Evolutionary conservation across 2,888 invertebrate species (phyloP).

Genomic region (Protonemura montana): DNA sequence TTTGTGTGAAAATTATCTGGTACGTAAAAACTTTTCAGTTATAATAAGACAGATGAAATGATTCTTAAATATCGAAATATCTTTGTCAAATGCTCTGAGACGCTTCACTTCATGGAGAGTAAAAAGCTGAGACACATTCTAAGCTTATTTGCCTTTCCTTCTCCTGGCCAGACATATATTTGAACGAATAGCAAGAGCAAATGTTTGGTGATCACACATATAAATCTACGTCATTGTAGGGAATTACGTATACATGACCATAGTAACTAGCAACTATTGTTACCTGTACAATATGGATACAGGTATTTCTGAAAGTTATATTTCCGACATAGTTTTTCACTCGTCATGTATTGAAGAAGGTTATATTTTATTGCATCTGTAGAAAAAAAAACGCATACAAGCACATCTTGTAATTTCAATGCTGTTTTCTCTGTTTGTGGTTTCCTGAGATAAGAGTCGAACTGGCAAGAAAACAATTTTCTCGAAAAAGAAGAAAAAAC

Average conservation of each 20-base stretch:
- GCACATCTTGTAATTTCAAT: neutral
- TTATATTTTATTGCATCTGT: too few relatives aligned
- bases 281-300: neutral
- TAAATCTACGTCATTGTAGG: neutral
- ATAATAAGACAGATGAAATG: neutral
- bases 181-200: neutral
- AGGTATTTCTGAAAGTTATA: too few relatives aligned
- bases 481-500: neutral
- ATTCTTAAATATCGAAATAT: neutral
- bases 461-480: neutral
- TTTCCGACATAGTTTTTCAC: too few relatives aligned
- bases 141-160: too few relatives aligned
- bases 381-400: neutral
- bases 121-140: too few relatives aligned
- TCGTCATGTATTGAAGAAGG: too few relatives aligned
- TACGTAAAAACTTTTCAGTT: neutral
- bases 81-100: neutral
- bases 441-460: slow-evolving; percentile 28
- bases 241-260: too few relatives aligned
- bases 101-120: neutral
- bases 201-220: neutral
- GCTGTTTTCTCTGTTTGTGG: slow-evolving; percentile 14
- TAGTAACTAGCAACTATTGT: neutral
- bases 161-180: neutral
- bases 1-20: neutral